Conservation (phyloP, 30 jellyfish, hydroid and myxozoan genomes). For the Mastigias papua region DNA sequence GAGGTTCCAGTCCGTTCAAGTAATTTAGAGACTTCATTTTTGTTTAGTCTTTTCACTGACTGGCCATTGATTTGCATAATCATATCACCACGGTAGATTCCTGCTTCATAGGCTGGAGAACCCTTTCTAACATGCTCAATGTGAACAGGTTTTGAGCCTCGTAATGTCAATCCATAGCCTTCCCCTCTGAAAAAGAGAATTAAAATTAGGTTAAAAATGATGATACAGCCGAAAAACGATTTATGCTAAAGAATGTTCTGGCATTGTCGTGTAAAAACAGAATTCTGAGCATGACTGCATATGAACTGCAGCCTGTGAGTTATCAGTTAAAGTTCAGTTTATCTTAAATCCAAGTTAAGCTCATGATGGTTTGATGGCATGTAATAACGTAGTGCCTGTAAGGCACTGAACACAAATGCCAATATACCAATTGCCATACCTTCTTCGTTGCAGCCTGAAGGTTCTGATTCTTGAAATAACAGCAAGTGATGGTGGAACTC, state of each 20-base stretch:
- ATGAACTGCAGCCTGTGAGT: too few relatives aligned
- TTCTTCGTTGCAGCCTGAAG: constrained; percentile 50
- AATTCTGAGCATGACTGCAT: too few relatives aligned
- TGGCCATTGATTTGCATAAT: constrained; percentile 73
- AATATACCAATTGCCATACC: background rate
- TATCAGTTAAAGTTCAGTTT: too few relatives aligned
- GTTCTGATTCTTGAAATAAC: constrained; percentile 84
- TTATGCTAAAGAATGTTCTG: too few relatives aligned
- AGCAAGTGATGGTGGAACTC: constrained; percentile 82
- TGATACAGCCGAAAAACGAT: too few relatives aligned
- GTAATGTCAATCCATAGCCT: constrained; percentile 57
- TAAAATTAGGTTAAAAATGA: too few relatives aligned
- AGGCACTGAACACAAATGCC: background rate
- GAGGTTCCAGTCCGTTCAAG: constrained; percentile 30
- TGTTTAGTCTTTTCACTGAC: constrained; percentile 47
- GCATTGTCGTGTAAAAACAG: too few relatives aligned
- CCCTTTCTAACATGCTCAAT: constrained; percentile 50
- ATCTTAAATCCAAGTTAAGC: too few relatives aligned
- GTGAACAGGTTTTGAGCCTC: constrained; percentile 77
- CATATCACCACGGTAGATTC: constrained; percentile 83
- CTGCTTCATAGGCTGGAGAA: constrained; percentile 71
- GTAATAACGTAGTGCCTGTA: background rate
- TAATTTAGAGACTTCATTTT: constrained; percentile 26
- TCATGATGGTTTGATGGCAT: background rate
- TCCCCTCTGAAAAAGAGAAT: constrained; percentile 14